phyloP scores from a whole-genome alignment of 2,888 invertebrate species.

The Archaeoteleia sp. region DNA sequence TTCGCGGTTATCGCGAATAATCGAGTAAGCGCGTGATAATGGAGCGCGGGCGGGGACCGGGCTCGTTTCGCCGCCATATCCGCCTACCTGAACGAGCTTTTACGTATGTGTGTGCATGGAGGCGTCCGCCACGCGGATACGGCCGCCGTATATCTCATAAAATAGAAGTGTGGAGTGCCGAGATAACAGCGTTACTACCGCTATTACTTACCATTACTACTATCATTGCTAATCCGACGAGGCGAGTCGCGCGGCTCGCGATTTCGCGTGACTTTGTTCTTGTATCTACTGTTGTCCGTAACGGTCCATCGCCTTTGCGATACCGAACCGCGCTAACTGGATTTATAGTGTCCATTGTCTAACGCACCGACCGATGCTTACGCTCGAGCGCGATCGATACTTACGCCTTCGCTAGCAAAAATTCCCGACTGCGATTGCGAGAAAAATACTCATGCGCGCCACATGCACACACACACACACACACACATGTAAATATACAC shows the following conservation, averaged over 20 bases:
- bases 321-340: conserved; percentile 41
- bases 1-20: conserved; percentile 64
- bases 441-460: too few species aligned
- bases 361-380: conserved; percentile 25
- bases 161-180: conserved; percentile 58
- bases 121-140: conserved; percentile 28
- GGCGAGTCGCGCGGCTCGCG: conserved; percentile 45
- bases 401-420: too few species aligned
- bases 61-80: conserved; percentile 51
- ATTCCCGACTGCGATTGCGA: too few species aligned
- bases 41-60: conserved; percentile 49
- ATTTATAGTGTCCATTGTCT: conserved; percentile 45
- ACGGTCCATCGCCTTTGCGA: conserved; percentile 53
- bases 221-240: conserved; percentile 43
- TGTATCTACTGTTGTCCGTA: conserved; percentile 49
- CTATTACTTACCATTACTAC: conserved; percentile 55
- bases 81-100: conserved; percentile 55
- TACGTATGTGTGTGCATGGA: conserved; percentile 32
- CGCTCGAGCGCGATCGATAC: conserved; percentile 6
- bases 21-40: conserved; percentile 66
- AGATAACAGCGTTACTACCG: conserved; percentile 58
- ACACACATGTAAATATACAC: too few species aligned
- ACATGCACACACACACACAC: too few species aligned
- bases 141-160: conserved; percentile 56
- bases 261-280: conserved; percentile 53